Evolutionary conservation across 2,888 invertebrate genomes (phyloP), one percentile per base, ranked within the genome.

Genomic region (Cinara cedri): DNA sequence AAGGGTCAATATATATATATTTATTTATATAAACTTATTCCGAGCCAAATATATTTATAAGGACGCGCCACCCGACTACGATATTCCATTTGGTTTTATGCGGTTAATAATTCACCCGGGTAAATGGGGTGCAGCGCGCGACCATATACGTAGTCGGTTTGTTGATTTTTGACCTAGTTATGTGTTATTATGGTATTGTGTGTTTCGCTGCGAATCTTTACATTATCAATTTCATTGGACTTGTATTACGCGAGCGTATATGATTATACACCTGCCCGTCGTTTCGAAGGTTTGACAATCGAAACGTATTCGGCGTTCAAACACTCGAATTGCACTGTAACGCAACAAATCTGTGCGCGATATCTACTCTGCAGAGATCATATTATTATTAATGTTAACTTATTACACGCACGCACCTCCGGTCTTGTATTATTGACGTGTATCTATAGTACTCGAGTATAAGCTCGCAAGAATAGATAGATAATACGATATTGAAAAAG

Each of bases 151-250:
- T 10, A 34, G 34, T 34, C 34, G 34, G 19, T 49, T 49, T 24
- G 49, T 16, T 9, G 66, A 66, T 66, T 66, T 49, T 24, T 66
- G 49, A 49, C 49, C 66, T 13, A 49, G 49, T 66, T 49, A 6
- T 6, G 34, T 6, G 24, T 42, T 66, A 49, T 14, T 8, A 66
- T 49, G 9, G 44, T 21, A n/a, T 34, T 6, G 34, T 34, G 6
- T 34, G 13, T 1, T 46, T 46, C 21, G 65, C 19, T 13, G 21
- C 13, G 13, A 63, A 46, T 65, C 24, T 49, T 46, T 3, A 34
- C 6, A 34, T 34, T 34, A 34, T 34, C n/a, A n/a, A 65, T 44
- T 65, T 65, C 19, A 65, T 65, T 21, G 21, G 1, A 65, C 11
- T 65, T 21, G 14, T 65, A n/a, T n/a, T n/a, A n/a, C n/a, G n/a